These are phyloP conservation scores for Myotis davidii DNA, from an alignment of 2,113 vertebrate genomes.

Conservation along the genomic window DNA sequence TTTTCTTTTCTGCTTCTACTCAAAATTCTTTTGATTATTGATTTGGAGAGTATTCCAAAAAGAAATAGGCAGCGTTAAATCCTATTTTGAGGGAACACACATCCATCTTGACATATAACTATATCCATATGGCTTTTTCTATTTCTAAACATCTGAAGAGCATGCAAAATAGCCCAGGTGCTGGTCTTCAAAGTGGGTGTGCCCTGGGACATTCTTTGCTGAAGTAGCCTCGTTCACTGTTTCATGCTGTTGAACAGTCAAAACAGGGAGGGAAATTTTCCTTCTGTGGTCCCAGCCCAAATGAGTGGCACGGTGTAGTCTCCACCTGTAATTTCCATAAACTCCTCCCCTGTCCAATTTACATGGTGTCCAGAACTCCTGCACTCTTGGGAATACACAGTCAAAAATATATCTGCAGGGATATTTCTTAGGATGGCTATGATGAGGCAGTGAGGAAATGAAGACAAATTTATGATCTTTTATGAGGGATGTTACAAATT, in stretches of 20 bases:
- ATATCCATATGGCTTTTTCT: neutral
- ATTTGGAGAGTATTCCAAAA: slow-evolving; percentile 34
- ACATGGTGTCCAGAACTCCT: neutral
- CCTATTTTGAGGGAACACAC: neutral
- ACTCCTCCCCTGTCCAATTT: neutral
- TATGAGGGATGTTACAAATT: neutral
- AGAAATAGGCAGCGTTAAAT: neutral
- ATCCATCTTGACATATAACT: neutral
- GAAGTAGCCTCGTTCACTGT: neutral
- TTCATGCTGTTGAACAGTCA: neutral
- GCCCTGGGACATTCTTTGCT: neutral
- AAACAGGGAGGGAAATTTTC: slow-evolving; percentile 25
- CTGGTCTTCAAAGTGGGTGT: neutral
- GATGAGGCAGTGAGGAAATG: neutral
- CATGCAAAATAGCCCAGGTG: neutral
- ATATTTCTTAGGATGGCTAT: slow-evolving; percentile 14
- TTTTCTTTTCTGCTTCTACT: neutral
- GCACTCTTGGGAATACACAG: neutral
- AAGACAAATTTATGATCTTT: neutral
- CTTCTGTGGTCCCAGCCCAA: neutral
- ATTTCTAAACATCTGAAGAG: neutral
- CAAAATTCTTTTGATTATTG: neutral
- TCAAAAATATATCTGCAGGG: neutral
- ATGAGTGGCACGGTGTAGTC: neutral
- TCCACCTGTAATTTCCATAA: slow-evolving; percentile 31